Percentiles rank a stretch among this genome's conserved stretches.
phyloP scores from a whole-genome alignment of 1,140 invertebrate genomes.

The Drosophila busckii region DNA sequence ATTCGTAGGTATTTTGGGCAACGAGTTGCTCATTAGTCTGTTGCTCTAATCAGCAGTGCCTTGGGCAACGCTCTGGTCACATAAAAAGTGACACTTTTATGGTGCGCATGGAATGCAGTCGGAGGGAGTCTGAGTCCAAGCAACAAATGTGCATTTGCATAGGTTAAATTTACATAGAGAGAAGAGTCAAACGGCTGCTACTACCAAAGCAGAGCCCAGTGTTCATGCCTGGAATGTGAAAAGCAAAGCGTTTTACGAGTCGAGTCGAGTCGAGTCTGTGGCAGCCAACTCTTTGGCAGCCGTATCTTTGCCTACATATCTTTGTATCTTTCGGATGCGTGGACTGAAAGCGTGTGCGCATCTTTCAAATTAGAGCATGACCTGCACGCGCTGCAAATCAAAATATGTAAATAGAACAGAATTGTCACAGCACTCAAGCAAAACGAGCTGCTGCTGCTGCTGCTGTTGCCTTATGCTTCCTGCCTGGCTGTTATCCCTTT shows the following conservation, averaged over 20 bases:
- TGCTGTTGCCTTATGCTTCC: neutral
- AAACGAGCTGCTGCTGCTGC: neutral
- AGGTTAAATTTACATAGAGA: conserved; percentile 49
- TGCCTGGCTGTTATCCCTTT: too few relatives aligned
- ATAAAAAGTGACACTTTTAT: conserved; percentile 75
- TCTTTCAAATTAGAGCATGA: conserved; percentile 47
- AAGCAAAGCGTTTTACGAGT: conserved; percentile 50
- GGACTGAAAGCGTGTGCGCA: neutral
- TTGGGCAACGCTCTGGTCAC: conserved; percentile 12
- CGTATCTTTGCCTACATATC: conserved; percentile 4
- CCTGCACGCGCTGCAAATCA: conserved; percentile 68
- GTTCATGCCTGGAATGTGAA: conserved; percentile 26
- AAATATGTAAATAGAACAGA: conserved; percentile 58
- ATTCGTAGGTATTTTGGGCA: too few relatives aligned
- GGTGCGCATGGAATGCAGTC: conserved; percentile 56
- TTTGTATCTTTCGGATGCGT: conserved; percentile 28
- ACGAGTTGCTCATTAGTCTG: conserved; percentile 26
- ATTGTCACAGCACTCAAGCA: conserved; percentile 45
- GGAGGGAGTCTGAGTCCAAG: neutral
- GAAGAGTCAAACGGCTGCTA: conserved; percentile 45
- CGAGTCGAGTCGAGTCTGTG: conserved; percentile 2
- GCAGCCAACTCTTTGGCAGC: conserved; percentile 9
- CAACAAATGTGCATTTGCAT: conserved; percentile 32
- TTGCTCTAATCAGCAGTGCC: conserved; percentile 14
- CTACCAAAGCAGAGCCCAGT: conserved; percentile 8